These are phyloP conservation scores for Pseudoatta argentina DNA, from an alignment of 1,140 invertebrate species.

Conservation along the genomic window DNA sequence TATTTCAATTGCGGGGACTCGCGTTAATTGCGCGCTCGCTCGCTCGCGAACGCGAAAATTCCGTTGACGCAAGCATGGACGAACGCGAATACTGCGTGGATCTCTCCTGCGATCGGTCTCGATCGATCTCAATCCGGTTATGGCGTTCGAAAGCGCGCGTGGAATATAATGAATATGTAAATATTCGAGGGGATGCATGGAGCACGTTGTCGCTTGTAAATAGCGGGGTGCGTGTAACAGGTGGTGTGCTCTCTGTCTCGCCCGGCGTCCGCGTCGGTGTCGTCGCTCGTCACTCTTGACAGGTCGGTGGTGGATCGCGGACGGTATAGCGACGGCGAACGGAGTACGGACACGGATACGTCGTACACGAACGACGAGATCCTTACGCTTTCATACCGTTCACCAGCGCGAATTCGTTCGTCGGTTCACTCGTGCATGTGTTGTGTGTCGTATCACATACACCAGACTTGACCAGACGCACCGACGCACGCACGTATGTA, in stretches of 20 bases:
- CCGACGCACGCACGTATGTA: not conserved
- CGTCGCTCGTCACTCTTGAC: slow-evolving; percentile 34
- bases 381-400: not conserved
- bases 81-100: not conserved
- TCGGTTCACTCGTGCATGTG: not conserved
- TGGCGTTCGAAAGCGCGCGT: slow-evolving; percentile 2
- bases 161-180: slow-evolving; percentile 61
- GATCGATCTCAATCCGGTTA: slow-evolving; percentile 36
- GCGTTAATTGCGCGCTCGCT: slow-evolving; percentile 51
- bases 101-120: slow-evolving; percentile 11
- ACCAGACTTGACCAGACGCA: too few species aligned
- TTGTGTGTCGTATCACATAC: not conserved
- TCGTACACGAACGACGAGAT: not conserved
- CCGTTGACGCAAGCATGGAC: slow-evolving; percentile 13
- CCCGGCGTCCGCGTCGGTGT: slow-evolving; percentile 6
- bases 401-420: not conserved
- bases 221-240: slow-evolving; percentile 51
- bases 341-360: not conserved
- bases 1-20: slow-evolving; percentile 58
- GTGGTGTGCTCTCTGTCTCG: slow-evolving; percentile 52
- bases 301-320: not conserved
- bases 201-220: slow-evolving; percentile 47
- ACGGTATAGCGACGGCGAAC: not conserved
- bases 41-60: slow-evolving; percentile 6
- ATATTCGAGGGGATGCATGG: slow-evolving; percentile 37